Percentiles rank a stretch among this genome's conserved stretches.
phyloP scores from a whole-genome alignment of 2,888 invertebrate genomes.

The Agrochola circellaris region DNA sequence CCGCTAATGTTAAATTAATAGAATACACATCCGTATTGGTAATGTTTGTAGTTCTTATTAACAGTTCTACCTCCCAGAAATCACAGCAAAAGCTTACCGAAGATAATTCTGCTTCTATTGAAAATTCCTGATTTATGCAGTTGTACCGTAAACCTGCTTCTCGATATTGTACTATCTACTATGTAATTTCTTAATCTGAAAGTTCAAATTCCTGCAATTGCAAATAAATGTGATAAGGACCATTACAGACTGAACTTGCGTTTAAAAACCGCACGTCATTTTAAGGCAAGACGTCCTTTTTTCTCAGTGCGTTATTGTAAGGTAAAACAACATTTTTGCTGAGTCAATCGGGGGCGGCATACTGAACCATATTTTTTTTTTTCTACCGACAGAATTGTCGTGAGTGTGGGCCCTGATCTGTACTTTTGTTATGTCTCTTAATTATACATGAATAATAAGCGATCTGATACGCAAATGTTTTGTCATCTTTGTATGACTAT shows the following conservation, averaged over 20 bases:
- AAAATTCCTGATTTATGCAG: constrained; percentile 1
- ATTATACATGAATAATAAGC: not conserved
- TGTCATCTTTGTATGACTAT: not conserved
- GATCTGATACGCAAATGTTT: not conserved
- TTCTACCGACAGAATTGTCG: constrained; percentile 22
- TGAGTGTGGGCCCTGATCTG: constrained; percentile 33
- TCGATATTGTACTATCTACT: not conserved
- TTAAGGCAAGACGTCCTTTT: constrained; percentile 33
- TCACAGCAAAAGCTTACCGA: constrained; percentile 20
- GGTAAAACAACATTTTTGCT: constrained; percentile 45
- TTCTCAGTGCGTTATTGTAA: constrained; percentile 16
- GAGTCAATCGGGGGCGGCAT: constrained; percentile 43
- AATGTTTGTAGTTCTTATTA: constrained; percentile 50
- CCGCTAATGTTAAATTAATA: constrained; percentile 32
- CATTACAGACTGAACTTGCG: not conserved
- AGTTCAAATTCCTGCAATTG: not conserved
- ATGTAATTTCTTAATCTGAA: constrained; percentile 21
- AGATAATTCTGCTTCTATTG: not conserved
- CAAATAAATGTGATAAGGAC: not conserved
- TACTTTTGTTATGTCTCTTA: constrained; percentile 4
- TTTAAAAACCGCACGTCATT: not conserved
- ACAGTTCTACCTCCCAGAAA: constrained; percentile 24
- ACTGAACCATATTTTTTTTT: constrained; percentile 32
- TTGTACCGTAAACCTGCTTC: not conserved
- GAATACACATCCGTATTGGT: constrained; percentile 58